Percentiles rank a stretch among this genome's conserved stretches.
These are phyloP conservation scores for Agapostemon virescens DNA, from an alignment of 2,888 invertebrate genomes.

Conservation along the genomic window DNA sequence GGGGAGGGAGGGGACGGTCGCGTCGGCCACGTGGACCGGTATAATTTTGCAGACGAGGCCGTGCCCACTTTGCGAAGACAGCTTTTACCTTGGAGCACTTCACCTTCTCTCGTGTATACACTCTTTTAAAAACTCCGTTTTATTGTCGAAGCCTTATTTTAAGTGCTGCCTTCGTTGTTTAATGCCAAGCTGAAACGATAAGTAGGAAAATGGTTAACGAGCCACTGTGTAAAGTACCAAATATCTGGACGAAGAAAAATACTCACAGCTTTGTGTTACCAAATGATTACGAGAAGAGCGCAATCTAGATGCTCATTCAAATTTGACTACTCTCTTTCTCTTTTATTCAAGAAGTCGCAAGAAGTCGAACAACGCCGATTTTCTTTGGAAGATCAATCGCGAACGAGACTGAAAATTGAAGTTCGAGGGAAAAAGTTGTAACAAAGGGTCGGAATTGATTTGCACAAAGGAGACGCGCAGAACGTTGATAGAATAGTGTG, in stretches of 20 bases:
- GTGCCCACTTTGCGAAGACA: background rate
- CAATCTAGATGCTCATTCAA: no score
- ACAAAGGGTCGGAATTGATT: constrained; percentile 8
- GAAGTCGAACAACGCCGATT: no score
- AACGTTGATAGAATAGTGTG: background rate
- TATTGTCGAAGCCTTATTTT: background rate
- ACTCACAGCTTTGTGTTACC: no score
- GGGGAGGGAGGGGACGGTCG: no score
- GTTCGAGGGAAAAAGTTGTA: background rate
- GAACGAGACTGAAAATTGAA: background rate
- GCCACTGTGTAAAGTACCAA: background rate
- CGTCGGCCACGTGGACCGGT: background rate
- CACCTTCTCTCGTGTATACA: background rate
- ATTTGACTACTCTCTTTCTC: no score
- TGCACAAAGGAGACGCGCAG: background rate
- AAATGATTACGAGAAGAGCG: no score
- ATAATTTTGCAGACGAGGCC: background rate
- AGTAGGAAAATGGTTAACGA: background rate
- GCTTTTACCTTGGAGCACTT: background rate
- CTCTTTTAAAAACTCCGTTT: background rate
- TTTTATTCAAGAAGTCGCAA: no score
- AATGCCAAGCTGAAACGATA: background rate
- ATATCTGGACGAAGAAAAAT: no score
- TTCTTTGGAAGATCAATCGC: background rate
- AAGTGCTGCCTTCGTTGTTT: background rate